phyloP scores from a whole-genome alignment of 2,113 vertebrate species.

The Halichoeres trimaculatus region DNA sequence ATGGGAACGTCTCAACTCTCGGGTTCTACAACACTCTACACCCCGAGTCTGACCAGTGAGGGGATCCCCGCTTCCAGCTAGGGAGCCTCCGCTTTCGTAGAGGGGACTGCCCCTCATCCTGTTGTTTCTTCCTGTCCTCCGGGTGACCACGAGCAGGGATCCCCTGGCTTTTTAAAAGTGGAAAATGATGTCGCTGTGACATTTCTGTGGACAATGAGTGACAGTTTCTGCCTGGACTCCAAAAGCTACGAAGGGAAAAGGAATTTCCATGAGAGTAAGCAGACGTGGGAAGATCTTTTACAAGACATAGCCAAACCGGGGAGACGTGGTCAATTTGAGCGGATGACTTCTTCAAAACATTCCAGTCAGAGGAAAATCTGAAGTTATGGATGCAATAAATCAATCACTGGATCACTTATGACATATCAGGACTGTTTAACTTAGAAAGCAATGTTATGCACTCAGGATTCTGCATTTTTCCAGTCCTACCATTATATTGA shows the following conservation, averaged over 20 bases:
- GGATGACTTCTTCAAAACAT: constrained; percentile 37
- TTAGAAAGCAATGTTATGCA: not conserved
- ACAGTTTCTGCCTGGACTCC: constrained; percentile 37
- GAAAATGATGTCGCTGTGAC: constrained; percentile 70
- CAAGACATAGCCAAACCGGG: constrained; percentile 33
- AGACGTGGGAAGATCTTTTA: constrained; percentile 47
- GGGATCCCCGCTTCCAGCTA: constrained; percentile 56
- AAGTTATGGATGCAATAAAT: constrained; percentile 16
- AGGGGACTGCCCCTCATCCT: constrained; percentile 66
- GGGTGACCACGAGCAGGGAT: constrained; percentile 50
- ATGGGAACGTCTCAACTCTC: constrained; percentile 81
- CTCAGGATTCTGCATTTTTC: no score
- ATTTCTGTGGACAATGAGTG: constrained; percentile 53
- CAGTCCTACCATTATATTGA: not conserved
- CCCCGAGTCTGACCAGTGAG: constrained; percentile 53
- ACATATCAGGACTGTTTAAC: not conserved
- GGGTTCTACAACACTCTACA: constrained; percentile 75
- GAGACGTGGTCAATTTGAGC: constrained; percentile 41
- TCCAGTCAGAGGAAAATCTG: constrained; percentile 18
- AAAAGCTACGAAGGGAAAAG: constrained; percentile 43
- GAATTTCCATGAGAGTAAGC: constrained; percentile 61
- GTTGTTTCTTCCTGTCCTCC: constrained; percentile 62
- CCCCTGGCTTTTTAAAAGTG: constrained; percentile 49
- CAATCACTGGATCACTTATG: constrained; percentile 1
- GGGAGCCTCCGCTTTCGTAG: constrained; percentile 13